These are phyloP conservation scores for Vidua chalybeata DNA, from an alignment of 2,113 vertebrate species.

Conservation along the genomic window DNA sequence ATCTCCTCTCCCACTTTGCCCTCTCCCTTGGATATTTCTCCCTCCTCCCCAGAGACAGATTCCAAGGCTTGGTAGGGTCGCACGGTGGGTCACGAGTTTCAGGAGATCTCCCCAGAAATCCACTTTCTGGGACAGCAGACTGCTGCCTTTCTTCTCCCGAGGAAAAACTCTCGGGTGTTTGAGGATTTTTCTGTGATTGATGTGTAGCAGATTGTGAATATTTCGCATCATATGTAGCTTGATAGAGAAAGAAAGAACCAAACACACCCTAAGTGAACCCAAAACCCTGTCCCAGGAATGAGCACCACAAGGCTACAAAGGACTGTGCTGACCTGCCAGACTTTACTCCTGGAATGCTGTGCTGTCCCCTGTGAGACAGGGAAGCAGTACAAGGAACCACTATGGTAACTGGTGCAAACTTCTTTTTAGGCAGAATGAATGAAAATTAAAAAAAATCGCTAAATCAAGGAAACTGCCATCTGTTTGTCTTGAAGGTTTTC, in stretches of 20 bases:
- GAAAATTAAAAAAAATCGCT: background rate
- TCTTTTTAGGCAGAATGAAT: background rate
- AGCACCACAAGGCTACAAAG: background rate
- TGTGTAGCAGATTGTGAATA: no score
- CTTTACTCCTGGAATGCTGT: background rate
- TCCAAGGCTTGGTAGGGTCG: no score
- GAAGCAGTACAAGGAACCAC: rapidly evolving
- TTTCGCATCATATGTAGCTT: no score
- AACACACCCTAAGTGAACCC: background rate
- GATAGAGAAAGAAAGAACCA: background rate
- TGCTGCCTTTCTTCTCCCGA: no score
- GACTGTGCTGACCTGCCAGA: background rate
- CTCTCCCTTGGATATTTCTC: no score
- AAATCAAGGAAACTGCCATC: background rate
- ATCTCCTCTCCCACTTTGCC: no score
- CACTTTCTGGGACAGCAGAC: no score
- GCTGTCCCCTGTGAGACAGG: rapidly evolving
- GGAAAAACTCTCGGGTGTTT: no score
- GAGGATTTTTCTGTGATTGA: no score
- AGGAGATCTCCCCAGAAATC: no score
- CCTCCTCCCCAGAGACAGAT: no score
- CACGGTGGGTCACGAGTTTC: no score
- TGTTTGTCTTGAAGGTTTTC: background rate
- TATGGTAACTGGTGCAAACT: background rate
- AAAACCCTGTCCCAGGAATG: background rate